These are phyloP conservation scores for Corydoras sp. DNA, from an alignment of 2,113 vertebrate species.

Conservation along the genomic window DNA sequence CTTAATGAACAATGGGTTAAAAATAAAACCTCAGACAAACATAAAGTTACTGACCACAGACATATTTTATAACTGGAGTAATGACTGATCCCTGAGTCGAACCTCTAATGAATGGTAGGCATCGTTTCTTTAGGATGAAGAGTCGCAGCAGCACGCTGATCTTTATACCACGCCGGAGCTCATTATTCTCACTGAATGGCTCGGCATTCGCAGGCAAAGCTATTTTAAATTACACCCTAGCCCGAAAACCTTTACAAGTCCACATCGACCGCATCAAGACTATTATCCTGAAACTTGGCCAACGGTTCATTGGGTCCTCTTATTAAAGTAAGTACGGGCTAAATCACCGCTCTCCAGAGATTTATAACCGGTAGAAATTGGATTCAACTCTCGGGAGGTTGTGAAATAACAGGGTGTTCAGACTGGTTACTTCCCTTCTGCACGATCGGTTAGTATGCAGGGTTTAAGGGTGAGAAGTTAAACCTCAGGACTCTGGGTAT, in stretches of 20 bases:
- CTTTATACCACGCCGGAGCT: slow-evolving; percentile 16
- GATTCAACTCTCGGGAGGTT: slow-evolving; percentile 33
- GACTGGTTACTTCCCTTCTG: slow-evolving; percentile 31
- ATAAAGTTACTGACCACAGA: too few species aligned
- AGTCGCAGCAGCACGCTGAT: neutral
- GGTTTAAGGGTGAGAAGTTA: too few species aligned
- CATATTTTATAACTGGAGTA: too few species aligned
- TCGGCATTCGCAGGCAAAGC: slow-evolving; percentile 30
- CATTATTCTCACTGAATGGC: slow-evolving; percentile 19
- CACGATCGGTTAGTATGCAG: slow-evolving; percentile 7
- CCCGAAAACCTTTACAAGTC: slow-evolving; percentile 35
- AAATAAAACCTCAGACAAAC: too few species aligned
- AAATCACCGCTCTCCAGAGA: slow-evolving; percentile 53
- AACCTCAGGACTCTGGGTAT: neutral
- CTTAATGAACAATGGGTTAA: too few species aligned
- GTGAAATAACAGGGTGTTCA: slow-evolving; percentile 11
- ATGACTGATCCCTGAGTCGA: neutral
- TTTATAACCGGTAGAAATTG: slow-evolving; percentile 51
- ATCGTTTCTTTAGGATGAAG: neutral
- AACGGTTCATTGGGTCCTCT: slow-evolving; percentile 45
- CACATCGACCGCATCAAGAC: slow-evolving; percentile 33
- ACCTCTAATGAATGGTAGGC: neutral
- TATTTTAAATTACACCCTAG: slow-evolving; percentile 37
- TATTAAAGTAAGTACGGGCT: slow-evolving; percentile 52
- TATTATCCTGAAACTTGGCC: slow-evolving; percentile 32